Conservation (phyloP, 2,888 invertebrate species). For the Agonopterix heracliana region DNA sequence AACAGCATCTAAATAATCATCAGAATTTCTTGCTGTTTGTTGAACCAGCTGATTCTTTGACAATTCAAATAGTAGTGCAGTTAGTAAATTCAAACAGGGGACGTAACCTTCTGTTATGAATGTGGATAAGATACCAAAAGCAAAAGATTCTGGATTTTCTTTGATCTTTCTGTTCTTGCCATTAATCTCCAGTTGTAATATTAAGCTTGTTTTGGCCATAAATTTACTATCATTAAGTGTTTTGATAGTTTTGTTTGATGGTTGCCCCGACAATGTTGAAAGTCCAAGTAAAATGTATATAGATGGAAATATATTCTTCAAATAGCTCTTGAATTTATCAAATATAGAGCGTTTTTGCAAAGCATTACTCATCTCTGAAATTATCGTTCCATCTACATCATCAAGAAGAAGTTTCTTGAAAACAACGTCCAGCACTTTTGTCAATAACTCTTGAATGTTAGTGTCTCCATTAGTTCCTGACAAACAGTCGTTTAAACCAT, state of each 20-base stretch:
- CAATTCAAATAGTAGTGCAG: slow-evolving; percentile 52
- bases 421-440: slow-evolving; percentile 64
- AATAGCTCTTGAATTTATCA: slow-evolving; percentile 53
- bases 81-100: slow-evolving; percentile 50
- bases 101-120: slow-evolving; percentile 63
- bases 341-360: slow-evolving; percentile 40
- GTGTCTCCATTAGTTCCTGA: slow-evolving; percentile 68
- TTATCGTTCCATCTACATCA: slow-evolving; percentile 36
- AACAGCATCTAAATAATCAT: slow-evolving; percentile 46
- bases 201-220: slow-evolving; percentile 38
- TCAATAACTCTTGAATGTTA: slow-evolving; percentile 66
- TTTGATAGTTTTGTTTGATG: slow-evolving; percentile 33
- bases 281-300: slow-evolving; percentile 49
- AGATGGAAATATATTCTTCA: slow-evolving; percentile 62
- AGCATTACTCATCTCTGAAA: slow-evolving; percentile 41
- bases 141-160: slow-evolving; percentile 37
- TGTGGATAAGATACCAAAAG: slow-evolving; percentile 42
- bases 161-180: slow-evolving; percentile 33
- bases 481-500: slow-evolving; percentile 64
- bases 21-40: slow-evolving; percentile 40
- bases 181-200: slow-evolving; percentile 38
- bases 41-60: slow-evolving; percentile 45
- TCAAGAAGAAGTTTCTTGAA: slow-evolving; percentile 59
- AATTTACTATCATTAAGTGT: slow-evolving; percentile 38
- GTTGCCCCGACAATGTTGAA: slow-evolving; percentile 36